Evolutionary conservation across 2,113 vertebrate genomes (phyloP).

Genomic region (Eurystomus gularis): DNA sequence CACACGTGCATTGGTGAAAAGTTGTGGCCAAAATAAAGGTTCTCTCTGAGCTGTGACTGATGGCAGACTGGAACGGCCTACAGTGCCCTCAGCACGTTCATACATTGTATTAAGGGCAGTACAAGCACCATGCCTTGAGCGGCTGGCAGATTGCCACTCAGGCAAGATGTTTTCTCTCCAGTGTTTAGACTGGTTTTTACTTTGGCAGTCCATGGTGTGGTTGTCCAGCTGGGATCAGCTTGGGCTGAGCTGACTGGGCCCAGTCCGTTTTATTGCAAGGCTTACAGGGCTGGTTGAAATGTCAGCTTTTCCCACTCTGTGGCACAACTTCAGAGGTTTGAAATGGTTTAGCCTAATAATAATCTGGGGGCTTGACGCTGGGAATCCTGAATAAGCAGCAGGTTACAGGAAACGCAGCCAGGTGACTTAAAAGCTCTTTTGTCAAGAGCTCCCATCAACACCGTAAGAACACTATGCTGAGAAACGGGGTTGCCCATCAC

Average conservation of each 20-base stretch:
- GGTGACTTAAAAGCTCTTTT: not conserved
- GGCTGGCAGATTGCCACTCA: not conserved
- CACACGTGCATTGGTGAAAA: rapidly evolving
- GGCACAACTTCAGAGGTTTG: not conserved
- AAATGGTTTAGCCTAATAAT: not conserved
- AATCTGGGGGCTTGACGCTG: not conserved
- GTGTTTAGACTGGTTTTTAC: not conserved
- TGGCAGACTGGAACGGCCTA: not conserved
- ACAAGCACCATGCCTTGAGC: rapidly evolving
- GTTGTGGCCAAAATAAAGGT: not conserved
- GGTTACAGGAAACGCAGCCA: not conserved
- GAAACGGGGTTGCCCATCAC: not conserved
- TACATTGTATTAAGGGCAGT: not conserved
- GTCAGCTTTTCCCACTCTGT: not conserved
- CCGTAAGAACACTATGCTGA: not conserved
- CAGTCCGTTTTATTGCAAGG: not conserved
- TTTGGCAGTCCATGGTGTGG: rapidly evolving
- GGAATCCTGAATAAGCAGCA: not conserved
- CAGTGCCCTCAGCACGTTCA: rapidly evolving
- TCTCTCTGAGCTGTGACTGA: not conserved
- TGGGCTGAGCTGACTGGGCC: not conserved
- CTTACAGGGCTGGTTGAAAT: not conserved
- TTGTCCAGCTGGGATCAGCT: not conserved
- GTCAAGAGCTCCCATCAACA: not conserved
- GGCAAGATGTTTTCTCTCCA: not conserved